A percentile compares a stretch with the other conserved stretches of the same genome.
Conservation (phyloP, 2,797 vertebrate genomes). For the Arrhamphus sclerolepis region DNA sequence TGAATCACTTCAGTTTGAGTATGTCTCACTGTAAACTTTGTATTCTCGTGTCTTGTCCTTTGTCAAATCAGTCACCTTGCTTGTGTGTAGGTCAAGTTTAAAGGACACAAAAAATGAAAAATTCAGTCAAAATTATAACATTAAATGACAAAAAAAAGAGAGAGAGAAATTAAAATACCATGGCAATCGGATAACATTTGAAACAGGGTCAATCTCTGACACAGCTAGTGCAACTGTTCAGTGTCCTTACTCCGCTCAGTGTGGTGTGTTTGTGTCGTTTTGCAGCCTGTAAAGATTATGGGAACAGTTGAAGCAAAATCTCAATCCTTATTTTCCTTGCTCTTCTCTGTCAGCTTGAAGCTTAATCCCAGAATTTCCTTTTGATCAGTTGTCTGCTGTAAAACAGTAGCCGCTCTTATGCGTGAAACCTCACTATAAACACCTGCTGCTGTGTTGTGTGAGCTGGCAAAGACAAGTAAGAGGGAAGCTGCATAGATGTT, state of each 20-base stretch:
- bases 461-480: too few relatives aligned
- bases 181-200: conserved; percentile 3
- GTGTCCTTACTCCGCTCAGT: not conserved
- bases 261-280: conserved; percentile 25
- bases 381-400: too few relatives aligned
- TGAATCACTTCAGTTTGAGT: too few relatives aligned
- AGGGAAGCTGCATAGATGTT: conserved; percentile 26
- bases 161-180: not conserved
- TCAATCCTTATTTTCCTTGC: conserved; percentile 3
- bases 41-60: conserved; percentile 6
- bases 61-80: conserved; percentile 6
- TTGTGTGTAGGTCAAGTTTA: conserved; percentile 4
- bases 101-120: not conserved
- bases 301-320: not conserved
- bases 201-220: not conserved
- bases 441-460: too few relatives aligned
- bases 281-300: conserved; percentile 10
- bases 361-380: too few relatives aligned
- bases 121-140: not conserved
- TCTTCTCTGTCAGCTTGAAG: conserved; percentile 24
- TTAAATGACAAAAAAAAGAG: too few relatives aligned
- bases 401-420: not conserved
- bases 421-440: conserved; percentile 6
- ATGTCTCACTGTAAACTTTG: conserved; percentile 17
- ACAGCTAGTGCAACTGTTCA: not conserved